A percentile compares a stretch with the other conserved stretches of the same genome.
Conservation (phyloP, 2,888 invertebrate genomes). For the Cantharis nigra region DNA sequence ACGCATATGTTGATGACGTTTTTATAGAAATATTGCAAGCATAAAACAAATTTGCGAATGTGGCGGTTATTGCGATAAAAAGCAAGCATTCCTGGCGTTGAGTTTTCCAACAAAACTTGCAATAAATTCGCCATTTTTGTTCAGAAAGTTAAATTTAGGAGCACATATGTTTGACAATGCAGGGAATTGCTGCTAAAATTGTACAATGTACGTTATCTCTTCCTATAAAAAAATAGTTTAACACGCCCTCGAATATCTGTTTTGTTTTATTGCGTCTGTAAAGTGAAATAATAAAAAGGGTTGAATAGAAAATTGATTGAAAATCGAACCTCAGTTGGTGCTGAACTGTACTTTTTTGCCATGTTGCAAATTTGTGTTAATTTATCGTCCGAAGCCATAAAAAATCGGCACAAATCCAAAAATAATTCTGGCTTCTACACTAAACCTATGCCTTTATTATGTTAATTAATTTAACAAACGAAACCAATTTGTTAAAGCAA, state of each 20-base stretch:
- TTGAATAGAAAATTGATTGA: slow-evolving; percentile 11
- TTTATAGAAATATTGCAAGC: slow-evolving; percentile 23
- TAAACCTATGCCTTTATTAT: not conserved
- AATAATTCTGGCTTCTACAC: not conserved
- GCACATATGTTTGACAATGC: slow-evolving; percentile 24
- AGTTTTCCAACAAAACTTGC: slow-evolving; percentile 3
- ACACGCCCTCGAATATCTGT: slow-evolving; percentile 4
- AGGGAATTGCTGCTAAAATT: slow-evolving; percentile 17
- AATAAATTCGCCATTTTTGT: slow-evolving; percentile 20
- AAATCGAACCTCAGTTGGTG: not conserved
- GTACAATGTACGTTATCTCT: slow-evolving; percentile 9
- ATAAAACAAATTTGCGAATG: slow-evolving; percentile 19
- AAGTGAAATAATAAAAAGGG: not conserved
- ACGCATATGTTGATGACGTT: slow-evolving; percentile 23
- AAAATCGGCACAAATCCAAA: not conserved
- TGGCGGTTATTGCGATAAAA: slow-evolving; percentile 13
- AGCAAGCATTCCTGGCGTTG: slow-evolving; percentile 2
- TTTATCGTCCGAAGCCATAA: not conserved
- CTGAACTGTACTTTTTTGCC: not conserved
- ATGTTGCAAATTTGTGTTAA: not conserved
- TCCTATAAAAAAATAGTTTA: slow-evolving; percentile 12
- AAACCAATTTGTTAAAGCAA: not conserved
- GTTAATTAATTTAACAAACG: not conserved
- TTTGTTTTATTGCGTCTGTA: slow-evolving; percentile 8
- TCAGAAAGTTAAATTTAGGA: slow-evolving; percentile 20